These are phyloP conservation scores for Mythimna impura DNA, from an alignment of 2,888 invertebrate species.

Conservation along the genomic window DNA sequence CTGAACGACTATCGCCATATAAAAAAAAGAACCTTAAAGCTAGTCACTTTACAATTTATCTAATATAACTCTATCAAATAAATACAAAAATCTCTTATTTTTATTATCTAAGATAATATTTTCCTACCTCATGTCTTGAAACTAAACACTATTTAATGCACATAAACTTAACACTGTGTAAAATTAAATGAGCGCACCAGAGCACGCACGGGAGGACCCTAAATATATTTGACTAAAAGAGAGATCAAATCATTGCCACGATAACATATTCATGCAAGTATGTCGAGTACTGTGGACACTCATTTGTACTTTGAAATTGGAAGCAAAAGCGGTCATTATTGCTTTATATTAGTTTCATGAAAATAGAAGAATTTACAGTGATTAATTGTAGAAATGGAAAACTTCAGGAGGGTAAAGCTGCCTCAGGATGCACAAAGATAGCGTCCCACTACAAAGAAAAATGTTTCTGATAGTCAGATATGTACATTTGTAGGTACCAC, in stretches of 20 bases:
- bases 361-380: constrained; percentile 47
- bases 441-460: constrained; percentile 41
- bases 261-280: constrained; percentile 81
- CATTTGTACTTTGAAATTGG: constrained; percentile 86
- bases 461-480: constrained; percentile 52
- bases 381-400: constrained; percentile 47
- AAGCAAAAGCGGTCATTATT: constrained; percentile 70
- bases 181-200: constrained; percentile 77
- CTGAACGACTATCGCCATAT: constrained; percentile 89
- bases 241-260: constrained; percentile 94
- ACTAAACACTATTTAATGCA: constrained; percentile 85
- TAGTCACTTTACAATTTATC: constrained; percentile 90
- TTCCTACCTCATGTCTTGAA: constrained; percentile 89
- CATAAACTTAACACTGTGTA: constrained; percentile 81
- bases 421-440: constrained; percentile 43
- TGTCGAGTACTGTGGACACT: constrained; percentile 74
- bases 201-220: constrained; percentile 82
- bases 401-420: constrained; percentile 55
- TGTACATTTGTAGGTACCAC: constrained; percentile 70
- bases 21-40: constrained; percentile 83
- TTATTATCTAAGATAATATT: constrained; percentile 89
- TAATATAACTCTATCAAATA: constrained; percentile 90
- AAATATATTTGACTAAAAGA: constrained; percentile 93
- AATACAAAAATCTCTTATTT: constrained; percentile 89
- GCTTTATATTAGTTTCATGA: constrained; percentile 55